Conservation (phyloP, 2,113 vertebrate species). For the mouse (Mus musculus) region DNA sequence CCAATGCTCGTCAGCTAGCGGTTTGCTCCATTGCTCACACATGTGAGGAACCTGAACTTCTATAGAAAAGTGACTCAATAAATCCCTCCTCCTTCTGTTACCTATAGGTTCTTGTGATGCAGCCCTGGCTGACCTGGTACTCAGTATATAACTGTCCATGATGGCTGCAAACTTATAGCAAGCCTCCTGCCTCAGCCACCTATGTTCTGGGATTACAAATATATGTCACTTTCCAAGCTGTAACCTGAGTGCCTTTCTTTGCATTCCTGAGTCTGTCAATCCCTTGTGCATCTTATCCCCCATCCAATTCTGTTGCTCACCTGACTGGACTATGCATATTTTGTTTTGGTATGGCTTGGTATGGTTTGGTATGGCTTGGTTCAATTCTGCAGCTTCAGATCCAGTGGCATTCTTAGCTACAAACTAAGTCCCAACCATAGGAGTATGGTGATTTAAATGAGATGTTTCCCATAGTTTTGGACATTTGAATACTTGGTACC, state of each 20-base stretch:
- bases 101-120: neutral
- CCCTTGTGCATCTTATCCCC: neutral
- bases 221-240: neutral
- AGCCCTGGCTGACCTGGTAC: neutral
- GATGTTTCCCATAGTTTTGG: neutral
- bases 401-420: neutral
- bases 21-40: neutral
- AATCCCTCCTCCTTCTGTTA: neutral
- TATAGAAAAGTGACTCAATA: neutral
- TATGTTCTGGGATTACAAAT: neutral
- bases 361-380: neutral
- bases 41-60: neutral
- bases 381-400: neutral
- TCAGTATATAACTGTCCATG: neutral
- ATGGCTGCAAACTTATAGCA: no score
- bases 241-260: neutral
- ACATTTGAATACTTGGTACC: neutral
- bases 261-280: neutral
- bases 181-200: neutral
- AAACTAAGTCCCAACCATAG: neutral
- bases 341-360: neutral
- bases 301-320: neutral
- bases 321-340: neutral
- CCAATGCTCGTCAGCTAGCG: neutral
- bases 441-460: neutral